Evolutionary conservation across 2,797 vertebrate genomes (phyloP), one percentile per base, ranked within the genome.

Genomic region (Xenops minutus): DNA sequence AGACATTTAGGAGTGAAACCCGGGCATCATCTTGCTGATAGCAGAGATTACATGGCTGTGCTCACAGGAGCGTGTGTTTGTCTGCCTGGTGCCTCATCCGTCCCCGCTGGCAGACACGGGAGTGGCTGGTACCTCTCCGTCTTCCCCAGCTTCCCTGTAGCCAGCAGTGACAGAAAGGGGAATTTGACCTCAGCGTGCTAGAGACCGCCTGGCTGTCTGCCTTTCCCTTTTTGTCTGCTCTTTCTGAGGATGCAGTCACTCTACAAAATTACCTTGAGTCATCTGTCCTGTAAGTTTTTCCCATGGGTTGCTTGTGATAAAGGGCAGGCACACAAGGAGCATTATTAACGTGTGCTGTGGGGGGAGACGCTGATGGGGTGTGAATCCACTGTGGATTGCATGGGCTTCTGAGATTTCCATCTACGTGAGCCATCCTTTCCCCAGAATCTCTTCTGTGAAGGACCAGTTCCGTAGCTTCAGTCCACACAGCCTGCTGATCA

Each of bases 181-280:
- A 95, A 92, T 96, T 94, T 96, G 95, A 96, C 81, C 94, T 91
- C 94, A 85, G 82, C 1, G 0, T 77, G 84, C 80, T 69, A 67
- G 93, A 93, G 95, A 88, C 95, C 44, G 90, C 90, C 95, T 89
- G 95, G 78, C 93, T 94, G 93, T 92, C 95, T 96, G 94, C 95
- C 95, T 95, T 95, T 96, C 96, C 95, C 91, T 95, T 96, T 96
- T 94, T 78, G 96, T 95, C 96, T 85, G 17, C 73, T 92, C 89
- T 88, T 88, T 91, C 95, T 89, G 91, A 85, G 85, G 91, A 91
- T 94, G 68, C 52, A 91, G 89, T 95, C 96, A 97, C 88, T 34
- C 81, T 93, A 94, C 93, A 84, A 75, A 96, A 96, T 96, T 96
- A 94, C 93, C 95, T 93, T 95, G 84, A 96, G 95, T 93, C 92